Conservation (phyloP, 2,113 vertebrate genomes). For the Anolis carolinensis region DNA sequence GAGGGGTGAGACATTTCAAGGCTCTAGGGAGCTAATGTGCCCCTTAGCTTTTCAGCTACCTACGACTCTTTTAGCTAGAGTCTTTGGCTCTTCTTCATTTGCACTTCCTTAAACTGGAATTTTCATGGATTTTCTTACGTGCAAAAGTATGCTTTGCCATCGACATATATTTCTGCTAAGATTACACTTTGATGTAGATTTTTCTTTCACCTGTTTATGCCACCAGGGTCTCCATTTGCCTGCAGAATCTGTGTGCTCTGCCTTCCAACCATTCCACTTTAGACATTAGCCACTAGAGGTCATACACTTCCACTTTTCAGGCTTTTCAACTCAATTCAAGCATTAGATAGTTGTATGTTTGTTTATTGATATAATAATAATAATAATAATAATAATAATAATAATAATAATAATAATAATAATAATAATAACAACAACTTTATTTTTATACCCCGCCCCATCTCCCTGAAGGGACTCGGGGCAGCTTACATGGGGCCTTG, state of each 20-base stretch:
- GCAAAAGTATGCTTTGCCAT: neutral
- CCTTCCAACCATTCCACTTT: neutral
- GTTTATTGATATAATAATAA: neutral
- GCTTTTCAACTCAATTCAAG: neutral
- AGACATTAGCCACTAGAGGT: slow-evolving; percentile 2
- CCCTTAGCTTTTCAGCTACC: too few relatives aligned
- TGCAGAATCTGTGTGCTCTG: neutral
- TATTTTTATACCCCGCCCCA: too few relatives aligned
- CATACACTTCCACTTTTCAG: neutral
- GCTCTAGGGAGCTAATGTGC: neutral
- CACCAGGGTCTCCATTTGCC: neutral
- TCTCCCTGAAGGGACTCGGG: too few relatives aligned
- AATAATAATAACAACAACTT: too few relatives aligned
- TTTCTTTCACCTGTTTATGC: neutral
- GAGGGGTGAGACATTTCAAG: too few relatives aligned
- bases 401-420: too few relatives aligned
- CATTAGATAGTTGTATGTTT: neutral
- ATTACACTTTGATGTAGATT: neutral
- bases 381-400: too few relatives aligned
- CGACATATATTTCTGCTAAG: too few relatives aligned
- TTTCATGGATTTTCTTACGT: too few relatives aligned
- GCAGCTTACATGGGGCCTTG: too few relatives aligned
- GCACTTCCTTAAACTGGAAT: neutral
- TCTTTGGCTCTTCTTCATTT: neutral
- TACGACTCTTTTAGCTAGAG: too few relatives aligned